A percentile compares a stretch with the other conserved stretches of the same genome.
These are phyloP conservation scores for Cochlearius cochlearius DNA, from an alignment of 2,113 vertebrate species.

Conservation along the genomic window DNA sequence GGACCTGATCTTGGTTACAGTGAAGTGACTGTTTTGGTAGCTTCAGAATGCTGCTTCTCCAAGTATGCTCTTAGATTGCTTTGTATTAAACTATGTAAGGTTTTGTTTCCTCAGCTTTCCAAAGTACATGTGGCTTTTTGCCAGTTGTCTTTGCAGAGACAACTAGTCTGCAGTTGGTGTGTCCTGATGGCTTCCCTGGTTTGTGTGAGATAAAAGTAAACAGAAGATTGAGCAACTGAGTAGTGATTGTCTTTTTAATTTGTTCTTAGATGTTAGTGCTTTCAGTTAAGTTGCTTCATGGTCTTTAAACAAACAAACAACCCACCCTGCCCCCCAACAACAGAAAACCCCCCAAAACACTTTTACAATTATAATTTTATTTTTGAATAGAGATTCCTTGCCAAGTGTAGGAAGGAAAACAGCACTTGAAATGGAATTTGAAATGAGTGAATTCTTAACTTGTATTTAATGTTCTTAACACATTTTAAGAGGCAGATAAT, in stretches of 20 bases:
- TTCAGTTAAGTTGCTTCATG: not conserved
- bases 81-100: rapidly evolving
- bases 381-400: not conserved
- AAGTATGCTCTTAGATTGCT: not conserved
- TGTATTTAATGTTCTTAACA: not conserved
- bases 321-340: rapidly evolving
- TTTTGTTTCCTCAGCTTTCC: not conserved
- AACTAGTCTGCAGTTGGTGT: not conserved
- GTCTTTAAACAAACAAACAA: not conserved
- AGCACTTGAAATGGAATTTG: not conserved
- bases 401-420: not conserved
- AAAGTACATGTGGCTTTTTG: not conserved
- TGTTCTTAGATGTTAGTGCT: not conserved
- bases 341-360: not conserved
- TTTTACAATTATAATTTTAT: not conserved
- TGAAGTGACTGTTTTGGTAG: not conserved
- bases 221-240: not conserved
- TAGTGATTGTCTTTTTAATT: not conserved
- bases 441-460: not conserved
- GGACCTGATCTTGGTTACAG: not conserved
- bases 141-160: not conserved
- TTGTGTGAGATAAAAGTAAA: not conserved
- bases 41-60: not conserved
- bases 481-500: not conserved
- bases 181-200: not conserved